These are phyloP conservation scores for Parelbella ahira DNA, from an alignment of 2,888 invertebrate genomes.

Conservation along the genomic window DNA sequence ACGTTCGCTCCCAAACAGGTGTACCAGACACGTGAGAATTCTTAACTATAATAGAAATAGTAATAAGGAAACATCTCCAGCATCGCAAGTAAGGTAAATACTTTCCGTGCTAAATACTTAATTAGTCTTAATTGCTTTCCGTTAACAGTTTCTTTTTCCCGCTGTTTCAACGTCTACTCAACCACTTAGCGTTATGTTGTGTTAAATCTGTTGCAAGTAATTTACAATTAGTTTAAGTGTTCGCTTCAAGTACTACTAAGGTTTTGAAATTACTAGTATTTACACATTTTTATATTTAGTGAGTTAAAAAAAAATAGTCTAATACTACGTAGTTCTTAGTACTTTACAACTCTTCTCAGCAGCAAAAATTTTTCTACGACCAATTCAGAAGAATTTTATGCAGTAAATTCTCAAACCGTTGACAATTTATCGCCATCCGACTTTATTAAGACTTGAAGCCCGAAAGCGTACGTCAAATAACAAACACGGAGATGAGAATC, in stretches of 20 bases:
- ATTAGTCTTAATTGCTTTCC: conserved; percentile 20
- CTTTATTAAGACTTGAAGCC: conserved; percentile 14
- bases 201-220: conserved; percentile 15
- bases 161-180: conserved; percentile 12
- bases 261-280: too few relatives aligned
- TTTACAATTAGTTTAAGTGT: too few relatives aligned
- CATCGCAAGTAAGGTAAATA: conserved; percentile 18
- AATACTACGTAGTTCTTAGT: too few relatives aligned
- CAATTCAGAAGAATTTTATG: too few relatives aligned
- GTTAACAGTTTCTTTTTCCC: conserved; percentile 16
- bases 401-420: conserved; percentile 12
- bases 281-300: too few relatives aligned
- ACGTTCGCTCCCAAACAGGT: too few relatives aligned
- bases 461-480: conserved; percentile 18
- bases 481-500: conserved; percentile 15
- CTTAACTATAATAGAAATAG: too few relatives aligned
- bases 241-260: too few relatives aligned
- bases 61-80: not conserved
- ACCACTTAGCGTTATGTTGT: conserved; percentile 11
- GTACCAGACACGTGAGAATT: too few relatives aligned
- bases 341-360: too few relatives aligned
- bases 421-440: conserved; percentile 15
- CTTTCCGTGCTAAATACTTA: conserved; percentile 10
- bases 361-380: too few relatives aligned
- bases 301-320: too few relatives aligned